Conservation (phyloP, 2,797 vertebrate species). For the Amphiprion clarkii region DNA sequence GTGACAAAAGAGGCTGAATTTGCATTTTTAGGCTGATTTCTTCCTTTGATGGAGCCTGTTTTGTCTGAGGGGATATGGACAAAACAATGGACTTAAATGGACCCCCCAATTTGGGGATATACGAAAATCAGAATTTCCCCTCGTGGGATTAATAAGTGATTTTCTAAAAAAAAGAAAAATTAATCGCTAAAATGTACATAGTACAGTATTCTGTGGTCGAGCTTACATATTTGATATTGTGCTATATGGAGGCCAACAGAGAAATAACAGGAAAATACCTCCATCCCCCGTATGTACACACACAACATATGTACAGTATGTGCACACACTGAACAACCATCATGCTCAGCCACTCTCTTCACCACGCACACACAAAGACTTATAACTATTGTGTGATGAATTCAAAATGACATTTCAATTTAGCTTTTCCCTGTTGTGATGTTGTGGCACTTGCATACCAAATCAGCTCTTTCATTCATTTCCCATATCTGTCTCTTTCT, state of each 20-base stretch:
- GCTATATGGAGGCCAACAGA: too few species aligned
- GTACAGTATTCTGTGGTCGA: too few species aligned
- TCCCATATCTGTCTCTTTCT: conserved; percentile 32
- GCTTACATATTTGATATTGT: too few species aligned
- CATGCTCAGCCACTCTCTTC: neutral
- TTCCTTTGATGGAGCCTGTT: neutral
- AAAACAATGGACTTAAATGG: too few species aligned
- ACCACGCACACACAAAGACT: conserved; percentile 2
- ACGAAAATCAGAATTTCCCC: too few species aligned
- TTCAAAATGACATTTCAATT: conserved; percentile 72
- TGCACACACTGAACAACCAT: conserved; percentile 23
- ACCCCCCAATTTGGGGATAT: too few species aligned
- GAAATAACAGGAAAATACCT: too few species aligned
- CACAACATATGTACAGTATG: neutral
- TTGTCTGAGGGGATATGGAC: neutral
- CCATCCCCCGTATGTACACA: neutral
- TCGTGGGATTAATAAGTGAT: too few species aligned
- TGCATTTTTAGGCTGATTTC: neutral
- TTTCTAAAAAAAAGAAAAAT: too few species aligned
- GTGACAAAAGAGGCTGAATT: neutral
- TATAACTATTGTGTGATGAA: conserved; percentile 47
- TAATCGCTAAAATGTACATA: too few species aligned
- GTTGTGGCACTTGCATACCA: conserved; percentile 53
- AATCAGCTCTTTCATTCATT: conserved; percentile 58
- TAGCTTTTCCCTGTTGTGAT: conserved; percentile 58